phyloP scores from a whole-genome alignment of 2,888 invertebrate genomes.

The Pristionchus mayeri region DNA sequence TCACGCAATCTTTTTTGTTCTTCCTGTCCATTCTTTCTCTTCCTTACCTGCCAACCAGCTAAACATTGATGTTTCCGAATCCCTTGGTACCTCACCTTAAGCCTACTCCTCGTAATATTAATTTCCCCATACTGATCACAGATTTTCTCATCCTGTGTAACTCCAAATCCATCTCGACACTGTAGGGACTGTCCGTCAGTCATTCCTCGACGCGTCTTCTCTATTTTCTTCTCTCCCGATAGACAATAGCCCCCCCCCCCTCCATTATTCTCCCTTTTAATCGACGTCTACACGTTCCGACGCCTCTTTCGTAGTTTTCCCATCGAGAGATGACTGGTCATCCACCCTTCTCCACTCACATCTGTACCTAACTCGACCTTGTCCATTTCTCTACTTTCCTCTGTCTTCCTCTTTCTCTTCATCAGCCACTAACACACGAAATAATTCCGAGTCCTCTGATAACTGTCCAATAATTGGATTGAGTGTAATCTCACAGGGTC shows the following conservation, averaged over 20 bases:
- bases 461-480: not conserved
- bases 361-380: not conserved
- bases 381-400: not conserved
- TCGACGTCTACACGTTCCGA: not conserved
- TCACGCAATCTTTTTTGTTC: conserved; percentile 37
- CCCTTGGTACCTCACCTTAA: not conserved
- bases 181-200: not conserved
- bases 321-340: not conserved
- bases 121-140: not conserved
- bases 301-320: not conserved
- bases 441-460: not conserved
- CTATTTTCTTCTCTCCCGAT: not conserved
- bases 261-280: conserved; percentile 38
- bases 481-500: not conserved
- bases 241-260: not conserved
- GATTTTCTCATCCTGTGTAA: not conserved
- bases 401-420: conserved; percentile 7
- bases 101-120: no score
- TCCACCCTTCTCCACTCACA: not conserved
- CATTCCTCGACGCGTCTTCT: not conserved
- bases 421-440: not conserved
- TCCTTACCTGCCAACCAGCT: conserved; percentile 18
- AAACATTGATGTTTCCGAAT: not conserved
- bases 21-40: not conserved
- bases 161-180: not conserved